Evolutionary conservation across 2,888 invertebrate genomes (phyloP), one percentile per base, ranked within the genome.

Genomic region (Thumatha senex): DNA sequence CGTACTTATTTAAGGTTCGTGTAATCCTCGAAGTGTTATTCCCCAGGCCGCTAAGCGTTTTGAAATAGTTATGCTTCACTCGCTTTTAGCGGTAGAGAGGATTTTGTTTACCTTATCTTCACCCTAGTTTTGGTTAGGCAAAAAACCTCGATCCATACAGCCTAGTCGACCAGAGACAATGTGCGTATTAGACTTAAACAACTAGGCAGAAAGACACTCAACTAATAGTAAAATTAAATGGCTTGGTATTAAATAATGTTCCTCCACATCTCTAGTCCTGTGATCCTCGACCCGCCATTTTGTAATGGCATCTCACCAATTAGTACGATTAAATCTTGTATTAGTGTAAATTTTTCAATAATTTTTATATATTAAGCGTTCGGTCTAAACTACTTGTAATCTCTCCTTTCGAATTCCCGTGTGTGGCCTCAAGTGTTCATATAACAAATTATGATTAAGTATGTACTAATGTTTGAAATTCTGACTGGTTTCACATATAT

Each of bases 381-480:
- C 54, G 55, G 57, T 65, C 56, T 65, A 61, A 63, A 58, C 54
- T 44, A 47, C 42, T 15, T 34, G 61, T 67, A 67, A 64, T 66
- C 54, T 67, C 54, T 60, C 40, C 38, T 54, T 62, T 63, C 53
- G 45, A 41, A 56, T 49, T 46, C 46, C 40, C 49, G 42, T 46
- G 72, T 71, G 74, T 75, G 81, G 72, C 84, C 84, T 84, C 76
- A 81, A 83, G 88, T 89, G 88, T 89, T 88, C 68, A 72, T 52
- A 51, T 56, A 67, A 65, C 63, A 61, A 63, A 61, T 58, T 67
- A 61, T 58, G 30, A 54, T 57, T 57, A 61, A 59, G 18, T 24
- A 24, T 24, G 48, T 57, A 55, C 40, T 61, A 65, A 61, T 49
- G 63, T 72, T 74, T 60, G 60, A 65, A 63, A 56, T 70, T 58